phyloP scores from a whole-genome alignment of 2,888 invertebrate species.

The Monochamus alternatus region DNA sequence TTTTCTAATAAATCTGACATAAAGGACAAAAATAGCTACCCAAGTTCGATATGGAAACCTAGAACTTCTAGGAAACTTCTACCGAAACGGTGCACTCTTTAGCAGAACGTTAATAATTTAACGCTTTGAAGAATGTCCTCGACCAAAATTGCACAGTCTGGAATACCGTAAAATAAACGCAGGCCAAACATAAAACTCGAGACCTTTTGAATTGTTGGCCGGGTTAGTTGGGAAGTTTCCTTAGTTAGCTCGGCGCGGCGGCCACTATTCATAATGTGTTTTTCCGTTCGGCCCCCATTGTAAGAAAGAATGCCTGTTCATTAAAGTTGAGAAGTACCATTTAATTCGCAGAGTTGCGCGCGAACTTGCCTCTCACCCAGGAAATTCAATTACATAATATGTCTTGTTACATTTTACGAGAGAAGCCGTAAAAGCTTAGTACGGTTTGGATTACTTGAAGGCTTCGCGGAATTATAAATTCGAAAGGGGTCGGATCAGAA shows the following conservation, averaged over 20 bases:
- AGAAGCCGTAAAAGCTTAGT: too few species aligned
- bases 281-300: background rate
- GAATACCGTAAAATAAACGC: background rate
- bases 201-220: background rate
- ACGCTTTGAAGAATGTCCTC: background rate
- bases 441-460: too few species aligned
- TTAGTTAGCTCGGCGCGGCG: background rate
- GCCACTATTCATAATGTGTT: background rate
- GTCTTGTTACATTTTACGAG: background rate
- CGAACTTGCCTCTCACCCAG: background rate
- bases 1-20: too few species aligned
- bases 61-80: too few species aligned
- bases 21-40: too few species aligned
- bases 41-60: too few species aligned
- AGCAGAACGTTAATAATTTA: too few species aligned
- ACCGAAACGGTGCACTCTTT: too few species aligned
- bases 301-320: background rate
- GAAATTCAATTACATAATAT: background rate
- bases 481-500: too few species aligned
- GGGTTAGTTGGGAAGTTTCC: background rate
- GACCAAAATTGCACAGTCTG: conserved; percentile 23
- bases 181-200: background rate
- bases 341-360: background rate
- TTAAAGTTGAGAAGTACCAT: background rate
- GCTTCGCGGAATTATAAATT: too few species aligned